Evolutionary conservation across 2,113 vertebrate genomes (phyloP).

Genomic region (Bostrychus sinensis): DNA sequence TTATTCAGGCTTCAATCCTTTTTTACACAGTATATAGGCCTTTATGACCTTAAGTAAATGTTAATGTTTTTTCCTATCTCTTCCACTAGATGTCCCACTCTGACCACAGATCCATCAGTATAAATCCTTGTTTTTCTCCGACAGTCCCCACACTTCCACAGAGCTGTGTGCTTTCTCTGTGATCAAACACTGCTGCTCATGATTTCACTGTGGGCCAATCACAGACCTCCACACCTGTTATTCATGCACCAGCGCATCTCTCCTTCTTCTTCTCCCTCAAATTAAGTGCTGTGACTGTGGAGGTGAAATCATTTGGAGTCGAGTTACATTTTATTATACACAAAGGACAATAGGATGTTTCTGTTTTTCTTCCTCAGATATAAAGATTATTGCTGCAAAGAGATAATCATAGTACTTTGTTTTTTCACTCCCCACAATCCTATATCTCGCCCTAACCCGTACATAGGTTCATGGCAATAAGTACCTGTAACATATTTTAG

Average conservation of each 20-base stretch:
- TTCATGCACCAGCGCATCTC: slow-evolving; percentile 36
- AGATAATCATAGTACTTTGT: neutral
- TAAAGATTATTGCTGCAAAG: too few species aligned
- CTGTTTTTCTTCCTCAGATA: neutral
- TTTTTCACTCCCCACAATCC: too few species aligned
- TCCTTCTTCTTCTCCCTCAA: slow-evolving; percentile 29
- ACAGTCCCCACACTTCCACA: slow-evolving; percentile 36
- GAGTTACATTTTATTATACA: slow-evolving; percentile 19
- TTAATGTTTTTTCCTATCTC: neutral
- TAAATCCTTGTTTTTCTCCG: neutral
- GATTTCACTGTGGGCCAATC: slow-evolving; percentile 40
- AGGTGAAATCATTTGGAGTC: slow-evolving; percentile 24
- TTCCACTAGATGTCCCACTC: slow-evolving; percentile 68
- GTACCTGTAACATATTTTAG: too few species aligned
- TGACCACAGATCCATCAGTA: slow-evolving; percentile 19
- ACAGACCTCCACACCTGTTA: slow-evolving; percentile 36
- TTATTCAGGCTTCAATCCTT: too few species aligned
- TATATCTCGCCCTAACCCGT: neutral
- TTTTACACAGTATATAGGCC: too few species aligned
- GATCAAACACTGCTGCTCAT: slow-evolving; percentile 38
- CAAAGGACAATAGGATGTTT: neutral
- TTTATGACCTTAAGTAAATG: too few species aligned
- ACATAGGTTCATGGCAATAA: too few species aligned
- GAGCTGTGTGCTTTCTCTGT: slow-evolving; percentile 38
- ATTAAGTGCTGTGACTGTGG: slow-evolving; percentile 36